These are phyloP conservation scores for Anguilla pacifica DNA, from an alignment of 2,797 vertebrate genomes.

Conservation along the genomic window DNA sequence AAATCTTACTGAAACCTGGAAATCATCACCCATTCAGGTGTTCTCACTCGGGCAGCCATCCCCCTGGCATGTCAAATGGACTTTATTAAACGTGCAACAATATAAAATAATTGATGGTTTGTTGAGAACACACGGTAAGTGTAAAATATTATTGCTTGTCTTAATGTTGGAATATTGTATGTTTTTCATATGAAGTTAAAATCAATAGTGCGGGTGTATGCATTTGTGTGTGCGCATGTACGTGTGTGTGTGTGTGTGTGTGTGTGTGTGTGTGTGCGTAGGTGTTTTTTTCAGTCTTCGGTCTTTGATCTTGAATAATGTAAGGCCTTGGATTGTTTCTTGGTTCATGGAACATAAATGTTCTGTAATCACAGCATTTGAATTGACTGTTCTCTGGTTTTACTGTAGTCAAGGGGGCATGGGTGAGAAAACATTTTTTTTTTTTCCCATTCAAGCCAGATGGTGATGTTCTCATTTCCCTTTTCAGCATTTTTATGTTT, in stretches of 20 bases:
- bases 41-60: neutral
- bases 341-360: slow-evolving; percentile 22
- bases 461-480: slow-evolving; percentile 6
- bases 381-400: slow-evolving; percentile 25
- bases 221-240: neutral
- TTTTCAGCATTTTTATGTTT: neutral
- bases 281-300: neutral
- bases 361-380: slow-evolving; percentile 37
- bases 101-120: neutral
- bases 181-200: neutral
- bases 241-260: neutral
- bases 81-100: neutral
- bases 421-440: slow-evolving; percentile 28
- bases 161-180: neutral
- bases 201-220: neutral
- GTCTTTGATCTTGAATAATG: neutral
- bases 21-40: neutral
- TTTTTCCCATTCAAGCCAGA: slow-evolving; percentile 17
- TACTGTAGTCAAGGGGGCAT: slow-evolving; percentile 30
- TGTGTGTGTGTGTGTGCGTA: neutral
- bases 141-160: neutral
- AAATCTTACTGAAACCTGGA: neutral
- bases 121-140: neutral
- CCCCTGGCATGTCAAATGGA: neutral
- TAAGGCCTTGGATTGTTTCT: slow-evolving; percentile 17